Base-by-base conservation (phyloP, 2,888 invertebrate genomes). In the Drosophila cracens region DNA sequence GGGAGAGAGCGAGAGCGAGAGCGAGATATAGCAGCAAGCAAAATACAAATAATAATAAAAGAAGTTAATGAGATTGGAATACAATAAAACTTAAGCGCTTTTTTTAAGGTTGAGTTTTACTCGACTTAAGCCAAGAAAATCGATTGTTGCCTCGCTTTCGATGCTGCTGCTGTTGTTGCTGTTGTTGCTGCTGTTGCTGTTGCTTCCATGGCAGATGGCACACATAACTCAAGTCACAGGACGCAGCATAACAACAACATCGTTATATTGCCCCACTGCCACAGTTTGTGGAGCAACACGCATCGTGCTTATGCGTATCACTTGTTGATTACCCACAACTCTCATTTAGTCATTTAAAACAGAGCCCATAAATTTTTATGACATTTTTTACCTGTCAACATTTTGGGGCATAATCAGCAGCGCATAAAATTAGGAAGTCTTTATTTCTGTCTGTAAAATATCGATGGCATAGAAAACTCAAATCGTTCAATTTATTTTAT, bases 21-120 rank as follows among this genome's bases (percentile, higher is more conserved):
- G 21, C 10, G 56, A 18, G 38, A 59, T 54, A 52, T 56, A 53
- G 60, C 49, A 53, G 67, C 69, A 60, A 67, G 75, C 70, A 79
- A 79, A 82, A 87, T 71, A 87, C 81, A 88, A 83, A 84, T 87
- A 88, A 85, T 88, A 88, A 85, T 86, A 86, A 85, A 86, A 83
- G 79, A 85, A 88, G 81, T 88, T 85, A 85, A 85, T 85, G 85
- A 85, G 81, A 85, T 85, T 85, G 85, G 81, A 83, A 85, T 85
- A 88, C 88, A 85, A 85, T 85, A 85, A 86, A 85, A 85, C 83
- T 86, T 83, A 85, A 88, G 89, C 85, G 79, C 64, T 46, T 86
- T 86, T 88, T 88, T 86, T 79, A 79, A 87, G 82, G 73, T 72
- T 79, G 79, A 84, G 72, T 87, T 82, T 87, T 71, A 57, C 70